phyloP scores from a whole-genome alignment of 2,888 invertebrate species.

The Miltochrista miniata region DNA sequence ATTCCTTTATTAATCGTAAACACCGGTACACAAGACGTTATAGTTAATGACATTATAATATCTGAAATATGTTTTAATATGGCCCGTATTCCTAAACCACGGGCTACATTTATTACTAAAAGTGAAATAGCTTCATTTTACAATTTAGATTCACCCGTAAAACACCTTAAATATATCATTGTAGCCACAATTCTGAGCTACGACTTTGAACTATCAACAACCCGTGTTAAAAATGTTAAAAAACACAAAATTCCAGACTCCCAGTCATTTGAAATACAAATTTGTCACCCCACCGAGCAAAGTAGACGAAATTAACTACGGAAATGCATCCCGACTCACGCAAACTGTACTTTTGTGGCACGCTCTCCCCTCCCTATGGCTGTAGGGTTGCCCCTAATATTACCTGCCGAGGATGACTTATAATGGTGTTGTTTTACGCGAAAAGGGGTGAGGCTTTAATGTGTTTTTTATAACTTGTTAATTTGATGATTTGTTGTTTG shows the following conservation, averaged over 20 bases:
- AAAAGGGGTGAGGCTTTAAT: background rate
- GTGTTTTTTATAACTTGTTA: background rate
- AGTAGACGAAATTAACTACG: conserved; percentile 35
- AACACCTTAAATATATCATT: background rate
- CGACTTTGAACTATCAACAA: too few species aligned
- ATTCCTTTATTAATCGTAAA: too few species aligned
- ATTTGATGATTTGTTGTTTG: background rate
- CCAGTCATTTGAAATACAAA: conserved; percentile 11
- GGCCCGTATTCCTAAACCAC: too few species aligned
- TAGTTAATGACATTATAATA: too few species aligned
- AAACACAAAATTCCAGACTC: background rate
- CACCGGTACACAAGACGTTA: too few species aligned
- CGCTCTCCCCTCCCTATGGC: background rate
- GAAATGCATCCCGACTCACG: conserved; percentile 29
- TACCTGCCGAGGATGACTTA: conserved; percentile 5
- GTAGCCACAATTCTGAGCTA: background rate
- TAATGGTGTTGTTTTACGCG: background rate
- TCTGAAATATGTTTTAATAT: too few species aligned
- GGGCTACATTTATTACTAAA: too few species aligned
- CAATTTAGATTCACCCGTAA: background rate
- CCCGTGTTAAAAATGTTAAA: background rate
- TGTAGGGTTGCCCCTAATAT: conserved; percentile 5
- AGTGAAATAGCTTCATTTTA: background rate
- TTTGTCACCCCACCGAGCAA: conserved; percentile 14
- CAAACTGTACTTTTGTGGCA: background rate